Evolutionary conservation across 2,888 invertebrate genomes (phyloP).

Genomic region (Drosophila infuscata): DNA sequence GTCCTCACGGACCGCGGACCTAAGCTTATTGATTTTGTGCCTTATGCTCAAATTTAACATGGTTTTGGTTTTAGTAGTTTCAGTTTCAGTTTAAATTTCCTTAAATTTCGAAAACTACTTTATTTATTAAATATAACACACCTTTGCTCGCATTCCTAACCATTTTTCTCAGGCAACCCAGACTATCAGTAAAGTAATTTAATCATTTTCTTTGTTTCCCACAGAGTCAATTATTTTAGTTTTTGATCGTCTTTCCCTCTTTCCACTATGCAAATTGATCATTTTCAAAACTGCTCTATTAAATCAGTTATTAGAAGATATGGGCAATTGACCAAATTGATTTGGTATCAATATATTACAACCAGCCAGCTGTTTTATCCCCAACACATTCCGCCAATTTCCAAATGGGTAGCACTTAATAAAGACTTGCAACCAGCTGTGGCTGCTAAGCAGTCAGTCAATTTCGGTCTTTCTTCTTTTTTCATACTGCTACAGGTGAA

Average conservation of each 20-base stretch:
- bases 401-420: slow-evolving; percentile 41
- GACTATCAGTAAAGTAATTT: background rate
- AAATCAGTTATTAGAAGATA: background rate
- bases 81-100: background rate
- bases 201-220: background rate
- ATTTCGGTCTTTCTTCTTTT: slow-evolving; percentile 1
- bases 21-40: slow-evolving; percentile 39
- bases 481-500: slow-evolving; percentile 60
- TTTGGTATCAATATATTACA: background rate
- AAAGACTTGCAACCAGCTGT: slow-evolving; percentile 52
- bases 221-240: background rate
- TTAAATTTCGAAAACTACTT: too few species aligned
- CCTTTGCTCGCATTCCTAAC: background rate
- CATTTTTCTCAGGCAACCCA: background rate
- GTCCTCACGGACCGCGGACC: background rate
- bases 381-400: slow-evolving; percentile 1
- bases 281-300: background rate
- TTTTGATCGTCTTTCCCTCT: background rate
- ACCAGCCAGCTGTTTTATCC: background rate
- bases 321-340: background rate
- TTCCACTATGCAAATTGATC: background rate
- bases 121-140: background rate
- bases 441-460: slow-evolving; percentile 42
- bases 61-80: background rate
- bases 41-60: slow-evolving; percentile 14